These are phyloP conservation scores for Condylura cristata DNA, from an alignment of 2,113 vertebrate genomes.

Conservation along the genomic window DNA sequence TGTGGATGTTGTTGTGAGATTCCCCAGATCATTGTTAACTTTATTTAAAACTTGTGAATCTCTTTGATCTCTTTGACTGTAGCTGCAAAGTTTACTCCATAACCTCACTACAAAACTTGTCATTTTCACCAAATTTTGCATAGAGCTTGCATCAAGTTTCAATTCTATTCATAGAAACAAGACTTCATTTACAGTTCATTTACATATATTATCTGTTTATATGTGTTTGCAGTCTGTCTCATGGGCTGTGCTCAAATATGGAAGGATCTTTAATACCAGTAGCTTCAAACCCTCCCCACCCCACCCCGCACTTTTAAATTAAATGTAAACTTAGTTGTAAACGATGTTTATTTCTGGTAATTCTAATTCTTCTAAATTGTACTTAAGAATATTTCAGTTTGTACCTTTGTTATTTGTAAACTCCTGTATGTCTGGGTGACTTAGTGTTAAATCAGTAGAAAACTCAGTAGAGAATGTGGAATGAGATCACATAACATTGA, in stretches of 20 bases:
- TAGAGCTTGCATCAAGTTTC: not conserved
- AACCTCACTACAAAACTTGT: not conserved
- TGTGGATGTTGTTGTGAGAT: not conserved
- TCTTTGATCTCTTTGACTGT: not conserved
- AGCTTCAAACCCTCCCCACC: not conserved
- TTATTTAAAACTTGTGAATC: not conserved
- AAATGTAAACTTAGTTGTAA: not conserved
- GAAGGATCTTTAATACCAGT: not conserved
- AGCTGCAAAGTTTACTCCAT: not conserved
- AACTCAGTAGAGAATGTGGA: not conserved
- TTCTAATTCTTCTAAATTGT: not conserved
- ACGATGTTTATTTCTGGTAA: not conserved
- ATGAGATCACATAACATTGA: not conserved
- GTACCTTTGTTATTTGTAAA: not conserved
- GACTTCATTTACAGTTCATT: not conserved
- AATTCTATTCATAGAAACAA: slow-evolving; percentile 5
- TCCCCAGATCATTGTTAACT: not conserved
- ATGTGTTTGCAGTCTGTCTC: not conserved
- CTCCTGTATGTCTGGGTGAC: not conserved
- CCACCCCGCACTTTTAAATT: not conserved
- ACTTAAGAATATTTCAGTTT: not conserved
- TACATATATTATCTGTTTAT: not conserved
- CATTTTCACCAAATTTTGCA: slow-evolving; percentile 14
- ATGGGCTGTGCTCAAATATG: not conserved
- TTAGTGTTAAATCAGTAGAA: not conserved